phyloP scores from a whole-genome alignment of 1,140 invertebrate genomes.

The Apis dorsata region DNA sequence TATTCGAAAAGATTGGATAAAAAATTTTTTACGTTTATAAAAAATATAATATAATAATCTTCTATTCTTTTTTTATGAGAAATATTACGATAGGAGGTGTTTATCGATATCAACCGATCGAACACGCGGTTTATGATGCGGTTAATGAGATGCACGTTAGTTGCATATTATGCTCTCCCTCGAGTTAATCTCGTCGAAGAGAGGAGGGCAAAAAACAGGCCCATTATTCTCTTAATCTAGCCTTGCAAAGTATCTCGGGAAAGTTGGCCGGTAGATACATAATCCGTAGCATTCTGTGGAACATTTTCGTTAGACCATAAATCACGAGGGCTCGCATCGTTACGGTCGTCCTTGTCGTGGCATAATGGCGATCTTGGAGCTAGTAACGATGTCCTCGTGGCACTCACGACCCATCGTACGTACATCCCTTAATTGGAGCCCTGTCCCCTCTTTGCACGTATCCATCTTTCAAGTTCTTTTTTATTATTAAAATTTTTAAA shows the following conservation, averaged over 20 bases:
- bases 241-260: constrained; percentile 49
- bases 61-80: too few species aligned
- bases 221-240: constrained; percentile 62
- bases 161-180: constrained; percentile 38
- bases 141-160: background rate
- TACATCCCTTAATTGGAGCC: constrained; percentile 58
- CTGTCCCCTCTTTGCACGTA: constrained; percentile 22
- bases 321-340: constrained; percentile 66
- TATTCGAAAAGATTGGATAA: too few species aligned
- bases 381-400: constrained; percentile 65
- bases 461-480: too few species aligned
- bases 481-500: background rate
- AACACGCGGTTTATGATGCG: too few species aligned
- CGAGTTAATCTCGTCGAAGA: constrained; percentile 38
- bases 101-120: background rate
- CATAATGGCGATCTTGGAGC: constrained; percentile 65
- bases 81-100: too few species aligned
- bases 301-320: constrained; percentile 62
- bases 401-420: constrained; percentile 28
- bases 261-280: constrained; percentile 54
- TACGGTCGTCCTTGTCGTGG: constrained; percentile 64
- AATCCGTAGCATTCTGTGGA: constrained; percentile 51
- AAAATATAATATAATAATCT: too few species aligned
- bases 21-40: too few species aligned
- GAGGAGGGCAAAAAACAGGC: constrained; percentile 39